Evolutionary conservation across 2,888 invertebrate genomes (phyloP).

Genomic region (Acanthosepion pharaonis): DNA sequence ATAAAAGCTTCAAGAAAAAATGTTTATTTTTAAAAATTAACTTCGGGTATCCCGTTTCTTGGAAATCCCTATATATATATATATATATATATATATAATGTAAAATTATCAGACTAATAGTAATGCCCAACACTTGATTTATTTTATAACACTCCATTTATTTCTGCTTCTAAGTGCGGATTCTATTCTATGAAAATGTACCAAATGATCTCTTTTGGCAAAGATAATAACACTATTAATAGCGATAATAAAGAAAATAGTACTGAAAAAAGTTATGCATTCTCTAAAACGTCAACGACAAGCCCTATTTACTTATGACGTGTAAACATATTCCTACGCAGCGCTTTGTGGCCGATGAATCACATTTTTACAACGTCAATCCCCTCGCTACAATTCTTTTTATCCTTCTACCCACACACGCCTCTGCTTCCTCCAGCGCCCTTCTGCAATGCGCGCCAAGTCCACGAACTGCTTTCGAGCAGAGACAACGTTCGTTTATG

Average conservation of each 20-base stretch:
- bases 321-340: slow-evolving; percentile 18
- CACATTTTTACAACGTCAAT: not conserved
- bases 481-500: not conserved
- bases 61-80: no score
- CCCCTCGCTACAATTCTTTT: not conserved
- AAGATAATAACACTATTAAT: no score
- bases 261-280: not conserved
- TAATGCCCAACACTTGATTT: no score
- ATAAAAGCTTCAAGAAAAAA: no score
- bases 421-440: not conserved
- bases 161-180: not conserved
- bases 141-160: no score
- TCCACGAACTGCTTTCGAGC: not conserved
- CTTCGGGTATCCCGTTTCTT: no score
- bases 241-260: not conserved
- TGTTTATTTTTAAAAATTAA: no score
- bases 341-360: not conserved
- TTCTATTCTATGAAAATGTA: not conserved
- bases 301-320: slow-evolving; percentile 6
- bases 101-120: no score
- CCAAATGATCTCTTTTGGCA: not conserved
- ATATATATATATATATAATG: no score
- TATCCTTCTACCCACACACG: not conserved
- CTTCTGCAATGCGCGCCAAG: not conserved
- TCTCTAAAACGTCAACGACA: not conserved